Percentiles rank a stretch among this genome's conserved stretches.
Evolutionary conservation across 2,113 vertebrate species (phyloP).

Genomic region (Corvus moneduloides): DNA sequence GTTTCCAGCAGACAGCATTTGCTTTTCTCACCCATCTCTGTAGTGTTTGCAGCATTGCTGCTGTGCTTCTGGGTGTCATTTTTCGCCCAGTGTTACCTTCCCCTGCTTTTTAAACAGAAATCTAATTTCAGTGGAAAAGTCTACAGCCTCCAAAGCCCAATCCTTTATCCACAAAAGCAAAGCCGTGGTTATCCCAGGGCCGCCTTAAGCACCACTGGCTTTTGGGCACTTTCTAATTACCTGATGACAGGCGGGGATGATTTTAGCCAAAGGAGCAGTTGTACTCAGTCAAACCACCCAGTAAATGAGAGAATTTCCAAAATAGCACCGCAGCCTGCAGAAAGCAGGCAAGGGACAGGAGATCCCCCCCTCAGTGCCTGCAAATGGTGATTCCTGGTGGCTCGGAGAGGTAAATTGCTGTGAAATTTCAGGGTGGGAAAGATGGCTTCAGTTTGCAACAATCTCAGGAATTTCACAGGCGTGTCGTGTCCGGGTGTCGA

Average conservation of each 20-base stretch:
- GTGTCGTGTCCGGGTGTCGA: not conserved
- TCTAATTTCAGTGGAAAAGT: not conserved
- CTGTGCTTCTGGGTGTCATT: not conserved
- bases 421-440: conserved; percentile 14
- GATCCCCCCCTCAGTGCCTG: not conserved
- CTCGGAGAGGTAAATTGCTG: not conserved
- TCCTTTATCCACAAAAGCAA: not conserved
- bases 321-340: not conserved
- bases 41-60: not conserved
- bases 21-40: not conserved
- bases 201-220: conserved; percentile 37
- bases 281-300: conserved; percentile 9
- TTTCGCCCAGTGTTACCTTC: not conserved
- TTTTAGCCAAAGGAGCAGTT: conserved; percentile 28
- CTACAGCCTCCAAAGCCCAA: not conserved
- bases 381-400: not conserved
- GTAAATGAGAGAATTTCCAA: conserved; percentile 47
- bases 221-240: conserved; percentile 46
- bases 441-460: not conserved
- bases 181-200: not conserved
- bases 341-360: not conserved
- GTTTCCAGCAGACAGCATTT: not conserved
- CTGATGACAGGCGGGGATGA: not conserved
- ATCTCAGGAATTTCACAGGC: not conserved
- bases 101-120: not conserved